These are phyloP conservation scores for Erynnis tages DNA, from an alignment of 2,888 invertebrate species.

Conservation along the genomic window DNA sequence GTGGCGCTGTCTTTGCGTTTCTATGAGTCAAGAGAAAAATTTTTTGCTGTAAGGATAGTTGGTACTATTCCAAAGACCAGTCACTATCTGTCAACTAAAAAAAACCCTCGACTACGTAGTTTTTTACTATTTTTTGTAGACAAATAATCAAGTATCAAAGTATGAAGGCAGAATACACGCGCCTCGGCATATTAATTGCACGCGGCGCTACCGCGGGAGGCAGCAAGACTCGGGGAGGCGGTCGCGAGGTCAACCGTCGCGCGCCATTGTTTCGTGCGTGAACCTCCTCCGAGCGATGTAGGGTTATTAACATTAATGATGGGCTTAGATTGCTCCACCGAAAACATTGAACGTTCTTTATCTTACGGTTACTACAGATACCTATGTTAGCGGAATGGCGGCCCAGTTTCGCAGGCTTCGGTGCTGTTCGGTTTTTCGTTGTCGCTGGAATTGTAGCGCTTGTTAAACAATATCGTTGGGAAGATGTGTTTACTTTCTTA, in stretches of 20 bases:
- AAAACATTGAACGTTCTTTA: slow-evolving; percentile 26
- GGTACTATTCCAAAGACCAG: too few relatives aligned
- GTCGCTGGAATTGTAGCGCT: too few relatives aligned
- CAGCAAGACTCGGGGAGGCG: slow-evolving; percentile 67
- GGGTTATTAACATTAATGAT: slow-evolving; percentile 31
- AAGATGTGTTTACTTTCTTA: too few relatives aligned
- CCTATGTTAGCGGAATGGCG: background rate
- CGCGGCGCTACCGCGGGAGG: slow-evolving; percentile 78
- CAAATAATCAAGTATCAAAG: slow-evolving; percentile 47
- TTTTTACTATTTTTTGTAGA: background rate
- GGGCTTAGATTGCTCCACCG: slow-evolving; percentile 26
- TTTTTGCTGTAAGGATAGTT: too few relatives aligned
- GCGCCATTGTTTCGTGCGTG: slow-evolving; percentile 80
- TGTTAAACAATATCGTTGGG: too few relatives aligned
- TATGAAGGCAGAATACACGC: slow-evolving; percentile 50
- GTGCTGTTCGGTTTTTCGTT: background rate
- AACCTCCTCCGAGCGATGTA: slow-evolving; percentile 39
- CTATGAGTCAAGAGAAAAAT: too few relatives aligned
- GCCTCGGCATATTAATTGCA: slow-evolving; percentile 82
- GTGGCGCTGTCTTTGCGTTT: too few relatives aligned
- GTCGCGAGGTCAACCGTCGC: slow-evolving; percentile 79
- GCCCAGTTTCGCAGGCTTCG: background rate
- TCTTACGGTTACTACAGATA: slow-evolving; percentile 12
- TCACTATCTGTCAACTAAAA: too few relatives aligned
- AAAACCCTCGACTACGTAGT: too few relatives aligned